Evolutionary conservation across 2,113 vertebrate genomes (phyloP), one percentile per base, ranked within the genome.

Genomic region (Caranx ignobilis): DNA sequence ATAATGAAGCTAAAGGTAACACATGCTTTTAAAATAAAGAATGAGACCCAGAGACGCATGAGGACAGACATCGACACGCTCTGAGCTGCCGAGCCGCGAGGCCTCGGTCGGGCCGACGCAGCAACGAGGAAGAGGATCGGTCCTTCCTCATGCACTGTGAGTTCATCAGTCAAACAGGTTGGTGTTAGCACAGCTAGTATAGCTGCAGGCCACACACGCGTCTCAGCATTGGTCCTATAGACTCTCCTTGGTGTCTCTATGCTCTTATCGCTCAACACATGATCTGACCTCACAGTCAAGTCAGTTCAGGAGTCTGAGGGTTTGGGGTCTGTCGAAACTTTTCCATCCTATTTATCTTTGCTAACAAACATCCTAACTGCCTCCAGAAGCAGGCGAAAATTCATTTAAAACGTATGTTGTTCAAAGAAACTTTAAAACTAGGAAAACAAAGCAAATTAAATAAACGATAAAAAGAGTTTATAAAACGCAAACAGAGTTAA

Each of bases 401-500:
- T 57, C n/a, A 52, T 54, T 16, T 19, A 32, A 67, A 63, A 73
- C 5, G 43, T 31, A 79, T 66, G 74, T 55, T 55, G 18, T 65
- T 75, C 60, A 81, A 39, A 75, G n/a, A 41, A 3, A 9, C 54
- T 52, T 45, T 60, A 50, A 74, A 59, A 69, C 31, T 47, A 70
- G 16, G 16, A 79, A 57, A 79, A 16, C 4, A 52, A 52, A 75
- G 21, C 19, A 72, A 69, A 75, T 62, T 0, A 13, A 68, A 55
- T 72, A 35, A 47, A 60, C 21, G 12, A 64, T 31, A 26, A 56
- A 69, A 75, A 32, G 32, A 65, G 56, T 55, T 70, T 31, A 12
- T 12, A 54, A 72, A 72, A 75, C 67, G 31, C 43, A 75, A 72
- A 77, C 35, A 73, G 54, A 65, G 63, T 82, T 43, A 26, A 41